A percentile compares a stretch with the other conserved stretches of the same genome.
Evolutionary conservation across 2,888 invertebrate species (phyloP).

Genomic region (Danaus chrysippus): DNA sequence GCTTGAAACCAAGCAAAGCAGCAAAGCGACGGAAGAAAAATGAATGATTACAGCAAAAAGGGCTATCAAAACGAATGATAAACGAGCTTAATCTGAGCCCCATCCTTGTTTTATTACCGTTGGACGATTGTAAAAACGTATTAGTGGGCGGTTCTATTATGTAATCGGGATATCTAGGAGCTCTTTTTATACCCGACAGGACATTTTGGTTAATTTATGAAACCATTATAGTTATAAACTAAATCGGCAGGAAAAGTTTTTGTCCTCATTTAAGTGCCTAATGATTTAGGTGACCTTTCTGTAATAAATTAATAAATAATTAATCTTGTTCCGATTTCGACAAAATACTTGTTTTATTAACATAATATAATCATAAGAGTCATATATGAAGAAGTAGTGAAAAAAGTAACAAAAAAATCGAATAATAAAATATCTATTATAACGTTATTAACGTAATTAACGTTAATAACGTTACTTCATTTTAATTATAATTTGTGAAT

Average conservation of each 20-base stretch:
- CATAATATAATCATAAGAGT: too few relatives aligned
- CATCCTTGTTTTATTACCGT: conserved; percentile 76
- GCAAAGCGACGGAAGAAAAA: conserved; percentile 76
- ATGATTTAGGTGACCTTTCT: neutral
- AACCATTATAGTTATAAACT: conserved; percentile 40
- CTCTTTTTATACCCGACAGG: conserved; percentile 64
- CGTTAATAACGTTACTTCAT: too few relatives aligned
- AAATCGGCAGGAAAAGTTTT: conserved; percentile 25
- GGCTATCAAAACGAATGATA: conserved; percentile 78
- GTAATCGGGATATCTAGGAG: conserved; percentile 53
- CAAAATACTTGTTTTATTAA: too few relatives aligned
- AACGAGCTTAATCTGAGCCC: conserved; percentile 76
- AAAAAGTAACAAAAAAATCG: too few relatives aligned
- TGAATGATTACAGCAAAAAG: conserved; percentile 79
- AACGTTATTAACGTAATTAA: too few relatives aligned
- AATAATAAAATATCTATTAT: too few relatives aligned
- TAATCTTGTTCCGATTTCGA: too few relatives aligned
- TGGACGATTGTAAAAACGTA: conserved; percentile 78
- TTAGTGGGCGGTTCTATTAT: conserved; percentile 66
- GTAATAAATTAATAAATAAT: conserved; percentile 3
- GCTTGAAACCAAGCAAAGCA: conserved; percentile 73
- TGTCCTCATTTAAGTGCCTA: conserved; percentile 9
- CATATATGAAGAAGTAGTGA: too few relatives aligned
- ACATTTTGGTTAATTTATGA: conserved; percentile 60
- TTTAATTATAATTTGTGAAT: too few relatives aligned